Conservation (phyloP, 1,140 invertebrate genomes). For the Drosophila ohnishii region DNA sequence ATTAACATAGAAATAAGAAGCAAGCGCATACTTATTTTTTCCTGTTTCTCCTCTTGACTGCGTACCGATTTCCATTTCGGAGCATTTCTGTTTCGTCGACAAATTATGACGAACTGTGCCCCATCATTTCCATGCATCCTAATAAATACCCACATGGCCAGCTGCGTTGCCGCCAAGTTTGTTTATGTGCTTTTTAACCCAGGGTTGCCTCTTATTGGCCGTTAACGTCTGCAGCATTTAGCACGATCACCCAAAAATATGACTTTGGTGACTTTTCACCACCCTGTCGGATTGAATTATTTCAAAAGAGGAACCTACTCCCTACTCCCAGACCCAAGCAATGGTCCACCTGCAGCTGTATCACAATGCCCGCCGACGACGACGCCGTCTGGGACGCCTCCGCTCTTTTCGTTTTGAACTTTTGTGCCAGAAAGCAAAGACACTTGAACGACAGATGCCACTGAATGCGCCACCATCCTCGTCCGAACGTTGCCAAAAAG, state of each 20-base stretch:
- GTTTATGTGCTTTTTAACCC: conserved; percentile 65
- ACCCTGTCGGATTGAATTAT: not conserved
- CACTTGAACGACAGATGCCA: conserved; percentile 66
- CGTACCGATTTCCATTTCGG: conserved; percentile 1
- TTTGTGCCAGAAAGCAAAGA: conserved; percentile 68
- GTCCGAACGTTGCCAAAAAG: conserved; percentile 63
- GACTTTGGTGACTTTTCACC: not conserved
- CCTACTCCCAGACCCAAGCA: not conserved
- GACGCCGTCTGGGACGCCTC: conserved; percentile 38
- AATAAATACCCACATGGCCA: conserved; percentile 30
- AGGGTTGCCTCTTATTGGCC: conserved; percentile 46
- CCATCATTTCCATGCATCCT: conserved; percentile 46
- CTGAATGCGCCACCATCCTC: conserved; percentile 36
- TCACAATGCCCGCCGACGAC: conserved; percentile 18
- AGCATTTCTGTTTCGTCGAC: conserved; percentile 26
- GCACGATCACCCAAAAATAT: conserved; percentile 33
- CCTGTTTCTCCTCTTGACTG: not conserved
- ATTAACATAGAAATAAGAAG: not conserved
- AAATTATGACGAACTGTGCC: conserved; percentile 68
- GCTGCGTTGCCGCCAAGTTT: conserved; percentile 32
- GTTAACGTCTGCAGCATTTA: conserved; percentile 38
- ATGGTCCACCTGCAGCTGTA: conserved; percentile 5
- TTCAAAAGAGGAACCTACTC: not conserved
- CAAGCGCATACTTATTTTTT: not conserved
- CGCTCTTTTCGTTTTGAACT: conserved; percentile 62